Base-by-base conservation (phyloP, 2,888 invertebrate species). In the Cosmia pyralina region DNA sequence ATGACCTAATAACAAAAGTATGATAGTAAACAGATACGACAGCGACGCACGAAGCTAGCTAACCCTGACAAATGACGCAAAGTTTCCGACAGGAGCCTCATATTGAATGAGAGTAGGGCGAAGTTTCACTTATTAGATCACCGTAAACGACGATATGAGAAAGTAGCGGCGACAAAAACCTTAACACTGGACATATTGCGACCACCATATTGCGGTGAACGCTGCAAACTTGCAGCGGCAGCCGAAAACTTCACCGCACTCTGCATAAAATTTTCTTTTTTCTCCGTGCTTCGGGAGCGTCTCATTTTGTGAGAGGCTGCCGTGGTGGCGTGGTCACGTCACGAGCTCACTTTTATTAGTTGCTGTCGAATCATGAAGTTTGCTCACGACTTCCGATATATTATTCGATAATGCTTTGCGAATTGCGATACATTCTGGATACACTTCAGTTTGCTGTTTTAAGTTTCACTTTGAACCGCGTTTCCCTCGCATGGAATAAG, bases 41-140 rank as follows among this genome's bases (percentile, higher is more conserved):
- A 75, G 60, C 69, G 75, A 72, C 59, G 52, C 53, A 74, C 66
- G 52, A 81, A 67, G 69, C 81, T 85, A 69, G 69, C 81, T 85
- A 86, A 88, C 87, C 87, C 88, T 91, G 90, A 94, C 91, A 93
- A 93, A 93, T 90, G 92, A 92, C 91, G 88, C 86, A 79, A 90
- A 89, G 91, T 90, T 90, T 88, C 88, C 87, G 90, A 94, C 94
- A 92, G 90, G 93, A 92, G 91, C 89, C 93, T 94, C 94, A 96
- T 96, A 94, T 93, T 92, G 90, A 94, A 95, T 94, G 93, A 95
- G 93, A 90, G 90, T 88, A 91, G 92, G 93, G 88, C 90, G 85
- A 95, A 96, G 93, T 96, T 96, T 94, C 90, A 89, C 91, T 95
- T 96, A 96, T 96, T 95, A 96, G 93, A 95, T 95, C 93, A 92